Percentiles rank a stretch among this genome's conserved stretches.
These are phyloP conservation scores for Argyrosomus japonicus DNA, from an alignment of 2,113 vertebrate species.

Conservation along the genomic window DNA sequence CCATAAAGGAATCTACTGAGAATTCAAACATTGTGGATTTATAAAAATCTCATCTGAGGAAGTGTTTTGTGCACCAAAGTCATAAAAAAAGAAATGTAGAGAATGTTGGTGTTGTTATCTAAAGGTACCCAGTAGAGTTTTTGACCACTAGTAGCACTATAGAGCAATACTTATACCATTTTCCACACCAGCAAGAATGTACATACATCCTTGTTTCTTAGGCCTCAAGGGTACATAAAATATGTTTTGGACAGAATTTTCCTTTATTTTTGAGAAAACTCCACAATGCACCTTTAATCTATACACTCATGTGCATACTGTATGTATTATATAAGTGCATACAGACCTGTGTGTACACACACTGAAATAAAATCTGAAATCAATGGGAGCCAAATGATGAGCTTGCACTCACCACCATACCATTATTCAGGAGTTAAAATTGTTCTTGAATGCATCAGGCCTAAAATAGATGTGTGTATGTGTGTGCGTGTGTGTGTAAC, in stretches of 20 bases:
- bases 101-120: too few relatives aligned
- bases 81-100: too few relatives aligned
- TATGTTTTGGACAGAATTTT: not conserved
- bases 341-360: constrained; percentile 12
- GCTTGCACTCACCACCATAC: not conserved
- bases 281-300: not conserved
- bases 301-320: not conserved
- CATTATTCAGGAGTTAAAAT: constrained; percentile 13
- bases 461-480: constrained; percentile 2
- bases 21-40: not conserved
- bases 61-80: not conserved
- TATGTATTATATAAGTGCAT: not conserved
- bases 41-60: not conserved
- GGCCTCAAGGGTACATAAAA: not conserved
- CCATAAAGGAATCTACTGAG: not conserved
- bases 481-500: not conserved
- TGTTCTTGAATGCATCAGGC: constrained; percentile 8
- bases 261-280: not conserved
- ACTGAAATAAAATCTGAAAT: constrained; percentile 49
- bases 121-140: too few relatives aligned
- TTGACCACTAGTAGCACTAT: not conserved
- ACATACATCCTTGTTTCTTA: not conserved
- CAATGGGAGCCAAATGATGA: constrained; percentile 55
- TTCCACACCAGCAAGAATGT: not conserved
- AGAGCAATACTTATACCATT: not conserved